Conservation (phyloP, 2,888 invertebrate genomes). For the Cheilosia soror region DNA sequence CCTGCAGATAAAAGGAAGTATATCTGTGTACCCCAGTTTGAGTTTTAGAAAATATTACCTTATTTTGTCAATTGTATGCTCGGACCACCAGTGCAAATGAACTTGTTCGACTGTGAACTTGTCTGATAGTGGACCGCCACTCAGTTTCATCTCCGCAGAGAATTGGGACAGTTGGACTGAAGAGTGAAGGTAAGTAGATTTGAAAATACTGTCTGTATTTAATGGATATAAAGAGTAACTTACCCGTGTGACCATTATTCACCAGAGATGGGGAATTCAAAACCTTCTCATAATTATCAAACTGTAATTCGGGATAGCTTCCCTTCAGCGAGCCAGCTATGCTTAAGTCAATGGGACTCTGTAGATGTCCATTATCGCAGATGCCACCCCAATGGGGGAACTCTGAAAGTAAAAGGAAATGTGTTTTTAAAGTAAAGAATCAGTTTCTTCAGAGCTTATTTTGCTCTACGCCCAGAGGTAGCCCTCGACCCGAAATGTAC, state of each 20-base stretch:
- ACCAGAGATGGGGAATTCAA: slow-evolving; percentile 79
- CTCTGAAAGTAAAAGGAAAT: slow-evolving; percentile 76
- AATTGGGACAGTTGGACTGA: slow-evolving; percentile 80
- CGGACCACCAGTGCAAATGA: slow-evolving; percentile 94
- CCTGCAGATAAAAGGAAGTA: slow-evolving; percentile 80
- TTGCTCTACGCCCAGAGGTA: no score
- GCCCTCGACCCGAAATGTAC: no score
- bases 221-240: slow-evolving; percentile 47
- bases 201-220: neutral
- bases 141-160: slow-evolving; percentile 79
- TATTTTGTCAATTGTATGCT: slow-evolving; percentile 89
- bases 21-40: no score
- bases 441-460: no score
- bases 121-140: slow-evolving; percentile 84
- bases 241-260: slow-evolving; percentile 83
- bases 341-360: slow-evolving; percentile 91
- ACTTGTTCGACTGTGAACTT: slow-evolving; percentile 88
- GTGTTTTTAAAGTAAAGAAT: neutral
- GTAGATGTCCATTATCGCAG: slow-evolving; percentile 87
- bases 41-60: slow-evolving; percentile 82
- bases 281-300: slow-evolving; percentile 80
- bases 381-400: slow-evolving; percentile 86
- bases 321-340: slow-evolving; percentile 85
- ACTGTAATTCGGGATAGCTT: slow-evolving; percentile 79
- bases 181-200: neutral